A percentile compares a stretch with the other conserved stretches of the same genome.
Evolutionary conservation across 2,797 vertebrate genomes (phyloP).

Genomic region (Alosa sapidissima): DNA sequence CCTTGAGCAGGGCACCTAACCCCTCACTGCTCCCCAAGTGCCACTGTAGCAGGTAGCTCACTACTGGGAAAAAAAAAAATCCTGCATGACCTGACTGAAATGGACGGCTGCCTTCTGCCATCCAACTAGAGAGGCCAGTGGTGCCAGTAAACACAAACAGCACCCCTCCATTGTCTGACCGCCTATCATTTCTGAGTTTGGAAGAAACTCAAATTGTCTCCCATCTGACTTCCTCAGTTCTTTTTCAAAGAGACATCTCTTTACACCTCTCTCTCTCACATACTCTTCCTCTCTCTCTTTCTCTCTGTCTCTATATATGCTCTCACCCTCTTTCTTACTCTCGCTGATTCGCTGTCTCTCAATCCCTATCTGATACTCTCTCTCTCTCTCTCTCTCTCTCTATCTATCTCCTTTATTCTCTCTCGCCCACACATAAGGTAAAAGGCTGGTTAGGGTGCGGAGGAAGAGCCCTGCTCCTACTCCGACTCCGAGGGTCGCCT

Average conservation of each 20-base stretch:
- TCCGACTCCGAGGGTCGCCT: neutral
- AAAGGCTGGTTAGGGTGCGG: neutral
- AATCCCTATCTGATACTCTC: neutral
- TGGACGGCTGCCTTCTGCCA: neutral
- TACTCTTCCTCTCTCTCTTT: too few species aligned
- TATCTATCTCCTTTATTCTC: neutral
- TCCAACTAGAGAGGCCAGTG: neutral
- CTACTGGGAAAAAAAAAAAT: neutral
- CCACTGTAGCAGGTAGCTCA: too few species aligned
- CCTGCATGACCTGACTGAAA: neutral
- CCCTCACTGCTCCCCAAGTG: too few species aligned
- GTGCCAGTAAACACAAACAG: neutral
- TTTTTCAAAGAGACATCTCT: neutral
- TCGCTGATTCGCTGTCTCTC: neutral
- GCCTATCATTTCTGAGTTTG: neutral
- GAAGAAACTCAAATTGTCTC: neutral
- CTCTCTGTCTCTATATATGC: neutral
- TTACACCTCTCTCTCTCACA: neutral
- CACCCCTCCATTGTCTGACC: neutral
- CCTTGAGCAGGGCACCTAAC: too few species aligned
- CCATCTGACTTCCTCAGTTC: neutral
- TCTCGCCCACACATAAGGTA: neutral
- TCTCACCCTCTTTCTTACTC: neutral
- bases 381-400: neutral
- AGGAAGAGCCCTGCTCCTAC: neutral